Conservation (phyloP, 1,140 invertebrate species). For the Hylyphantes graminicola region DNA sequence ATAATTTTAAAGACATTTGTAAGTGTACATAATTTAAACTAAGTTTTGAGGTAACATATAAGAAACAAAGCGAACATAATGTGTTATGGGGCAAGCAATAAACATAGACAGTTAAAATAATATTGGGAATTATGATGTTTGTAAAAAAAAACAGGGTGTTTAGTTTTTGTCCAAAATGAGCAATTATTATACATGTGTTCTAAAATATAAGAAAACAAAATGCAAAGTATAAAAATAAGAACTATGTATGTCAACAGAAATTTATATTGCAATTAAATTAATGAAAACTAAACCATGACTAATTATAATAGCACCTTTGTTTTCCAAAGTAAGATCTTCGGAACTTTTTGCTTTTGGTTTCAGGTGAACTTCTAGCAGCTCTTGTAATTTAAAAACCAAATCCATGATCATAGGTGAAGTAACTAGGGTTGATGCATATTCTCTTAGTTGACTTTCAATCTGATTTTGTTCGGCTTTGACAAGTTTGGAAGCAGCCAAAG, state of each 20-base stretch:
- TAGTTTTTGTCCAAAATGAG: neutral
- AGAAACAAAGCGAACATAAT: no score
- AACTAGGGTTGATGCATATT: conserved; percentile 1
- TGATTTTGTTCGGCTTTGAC: conserved; percentile 10
- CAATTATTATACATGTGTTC: neutral
- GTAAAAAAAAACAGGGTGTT: neutral
- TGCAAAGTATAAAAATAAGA: neutral
- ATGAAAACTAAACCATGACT: neutral
- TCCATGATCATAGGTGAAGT: conserved; percentile 41
- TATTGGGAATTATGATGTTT: neutral
- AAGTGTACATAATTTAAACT: no score
- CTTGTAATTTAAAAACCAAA: conserved; percentile 27
- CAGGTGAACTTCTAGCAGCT: neutral
- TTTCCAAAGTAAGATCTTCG: neutral
- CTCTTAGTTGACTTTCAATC: conserved; percentile 16
- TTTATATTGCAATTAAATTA: neutral
- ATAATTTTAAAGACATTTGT: no score
- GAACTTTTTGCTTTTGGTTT: neutral
- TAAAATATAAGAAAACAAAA: neutral
- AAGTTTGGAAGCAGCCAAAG: neutral
- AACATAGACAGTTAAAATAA: no score
- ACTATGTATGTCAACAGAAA: neutral
- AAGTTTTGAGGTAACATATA: no score
- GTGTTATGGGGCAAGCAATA: no score
- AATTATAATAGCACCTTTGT: conserved; percentile 17